Evolutionary conservation across 2,797 vertebrate species (phyloP).

Genomic region (Cottoperca gobio): DNA sequence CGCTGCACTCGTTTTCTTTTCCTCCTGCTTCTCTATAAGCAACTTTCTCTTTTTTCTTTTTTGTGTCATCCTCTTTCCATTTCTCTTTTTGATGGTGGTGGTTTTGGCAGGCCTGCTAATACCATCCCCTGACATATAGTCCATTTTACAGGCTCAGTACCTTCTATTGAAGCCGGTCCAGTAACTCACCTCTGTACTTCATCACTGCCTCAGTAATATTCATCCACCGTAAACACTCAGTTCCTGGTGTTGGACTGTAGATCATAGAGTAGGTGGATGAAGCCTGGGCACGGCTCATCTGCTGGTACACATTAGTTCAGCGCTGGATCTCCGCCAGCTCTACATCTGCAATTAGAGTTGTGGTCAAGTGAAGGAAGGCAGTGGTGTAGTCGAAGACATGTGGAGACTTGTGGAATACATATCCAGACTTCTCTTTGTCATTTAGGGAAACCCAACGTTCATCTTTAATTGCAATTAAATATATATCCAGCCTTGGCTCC

Average conservation of each 20-base stretch:
- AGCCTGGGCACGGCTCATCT: slow-evolving; percentile 43
- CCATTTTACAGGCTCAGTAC: slow-evolving; percentile 32
- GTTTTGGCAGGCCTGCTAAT: slow-evolving; percentile 48
- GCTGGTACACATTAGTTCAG: slow-evolving; percentile 41
- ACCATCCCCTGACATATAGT: slow-evolving; percentile 36
- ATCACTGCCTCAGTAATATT: slow-evolving; percentile 32
- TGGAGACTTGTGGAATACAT: slow-evolving; percentile 65
- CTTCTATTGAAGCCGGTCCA: slow-evolving; percentile 27
- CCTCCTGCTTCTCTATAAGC: slow-evolving; percentile 2
- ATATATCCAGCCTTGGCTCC: slow-evolving; percentile 30
- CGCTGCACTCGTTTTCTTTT: neutral
- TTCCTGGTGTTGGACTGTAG: slow-evolving; percentile 29
- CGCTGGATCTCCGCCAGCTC: slow-evolving; percentile 46
- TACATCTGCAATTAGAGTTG: slow-evolving; percentile 67
- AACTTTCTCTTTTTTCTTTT: neutral
- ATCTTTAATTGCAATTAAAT: slow-evolving; percentile 72
- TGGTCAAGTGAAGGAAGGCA: slow-evolving; percentile 70
- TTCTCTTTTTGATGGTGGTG: slow-evolving; percentile 35
- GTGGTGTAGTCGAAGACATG: slow-evolving; percentile 52
- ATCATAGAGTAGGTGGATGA: slow-evolving; percentile 39
- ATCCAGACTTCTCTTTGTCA: slow-evolving; percentile 62
- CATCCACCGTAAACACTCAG: slow-evolving; percentile 47
- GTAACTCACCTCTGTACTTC: slow-evolving; percentile 46
- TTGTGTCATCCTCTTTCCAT: slow-evolving; percentile 36
- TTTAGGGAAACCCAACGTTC: slow-evolving; percentile 65